These are phyloP conservation scores for Bolinopsis microptera DNA, from an alignment of 37 sponge, comb jelly and placozoan genomes.

Conservation along the genomic window DNA sequence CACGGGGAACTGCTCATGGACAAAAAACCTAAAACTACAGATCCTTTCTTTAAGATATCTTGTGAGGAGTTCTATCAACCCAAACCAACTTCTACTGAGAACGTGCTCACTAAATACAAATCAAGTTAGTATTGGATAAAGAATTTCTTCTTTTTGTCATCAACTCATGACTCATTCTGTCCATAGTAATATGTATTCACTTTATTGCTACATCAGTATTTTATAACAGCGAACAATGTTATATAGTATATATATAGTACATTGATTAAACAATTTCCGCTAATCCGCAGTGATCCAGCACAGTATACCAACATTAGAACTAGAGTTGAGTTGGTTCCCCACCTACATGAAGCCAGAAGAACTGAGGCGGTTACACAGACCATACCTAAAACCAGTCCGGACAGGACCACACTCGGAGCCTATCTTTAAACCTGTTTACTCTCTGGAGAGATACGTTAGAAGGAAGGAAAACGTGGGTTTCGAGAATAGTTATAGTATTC, in stretches of 20 bases:
- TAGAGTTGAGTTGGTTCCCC: slow-evolving; percentile 89
- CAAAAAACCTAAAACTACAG: slow-evolving; percentile 53
- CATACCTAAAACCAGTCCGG: slow-evolving; percentile 71
- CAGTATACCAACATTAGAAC: slow-evolving; percentile 87
- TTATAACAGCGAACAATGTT: too few species aligned
- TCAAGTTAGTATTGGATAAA: slow-evolving; percentile 12
- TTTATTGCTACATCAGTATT: too few species aligned
- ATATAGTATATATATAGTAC: too few species aligned
- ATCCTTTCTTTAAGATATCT: slow-evolving; percentile 83
- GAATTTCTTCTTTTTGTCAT: not conserved
- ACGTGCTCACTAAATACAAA: slow-evolving; percentile 24
- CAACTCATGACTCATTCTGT: too few species aligned
- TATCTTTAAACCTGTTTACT: slow-evolving; percentile 61
- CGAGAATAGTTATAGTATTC: not conserved
- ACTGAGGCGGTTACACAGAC: slow-evolving; percentile 87
- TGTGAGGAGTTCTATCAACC: slow-evolving; percentile 96
- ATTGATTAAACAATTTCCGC: too few species aligned
- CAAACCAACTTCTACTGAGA: slow-evolving; percentile 66
- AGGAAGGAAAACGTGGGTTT: slow-evolving; percentile 62
- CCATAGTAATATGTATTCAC: too few species aligned
- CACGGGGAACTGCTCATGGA: slow-evolving; percentile 50
- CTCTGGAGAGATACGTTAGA: slow-evolving; percentile 46
- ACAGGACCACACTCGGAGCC: slow-evolving; percentile 42
- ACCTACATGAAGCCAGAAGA: slow-evolving; percentile 82
- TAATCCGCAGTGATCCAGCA: slow-evolving; percentile 91